Conservation (phyloP, 2,888 invertebrate genomes). For the Synanthedon tipuliformis region DNA sequence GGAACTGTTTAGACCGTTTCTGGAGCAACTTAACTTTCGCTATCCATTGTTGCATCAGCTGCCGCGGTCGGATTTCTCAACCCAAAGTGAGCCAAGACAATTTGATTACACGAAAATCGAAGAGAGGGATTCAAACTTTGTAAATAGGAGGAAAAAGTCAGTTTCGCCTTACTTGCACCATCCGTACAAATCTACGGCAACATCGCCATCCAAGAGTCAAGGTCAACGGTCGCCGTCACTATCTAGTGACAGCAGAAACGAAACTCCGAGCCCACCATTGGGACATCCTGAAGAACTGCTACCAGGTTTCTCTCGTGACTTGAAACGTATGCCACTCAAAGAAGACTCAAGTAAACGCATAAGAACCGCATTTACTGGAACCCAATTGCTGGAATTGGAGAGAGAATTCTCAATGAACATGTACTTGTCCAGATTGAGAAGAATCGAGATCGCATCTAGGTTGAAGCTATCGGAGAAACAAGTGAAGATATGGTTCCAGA, state of each 20-base stretch:
- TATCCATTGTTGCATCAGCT: slow-evolving; percentile 53
- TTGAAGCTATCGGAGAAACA: slow-evolving; percentile 92
- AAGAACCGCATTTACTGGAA: slow-evolving; percentile 93
- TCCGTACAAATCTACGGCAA: slow-evolving; percentile 45
- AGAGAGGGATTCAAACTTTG: slow-evolving; percentile 44
- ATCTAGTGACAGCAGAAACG: slow-evolving; percentile 64
- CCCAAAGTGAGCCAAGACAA: slow-evolving; percentile 28
- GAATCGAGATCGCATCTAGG: slow-evolving; percentile 93
- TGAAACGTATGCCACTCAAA: slow-evolving; percentile 59
- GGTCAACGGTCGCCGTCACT: slow-evolving; percentile 51
- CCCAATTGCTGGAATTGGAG: slow-evolving; percentile 87
- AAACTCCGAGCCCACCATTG: slow-evolving; percentile 67
- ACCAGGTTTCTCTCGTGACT: slow-evolving; percentile 52
- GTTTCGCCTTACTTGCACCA: slow-evolving; percentile 55
- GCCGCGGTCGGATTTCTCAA: slow-evolving; percentile 41
- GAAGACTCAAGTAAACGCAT: slow-evolving; percentile 86
- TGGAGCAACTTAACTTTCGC: slow-evolving; percentile 56
- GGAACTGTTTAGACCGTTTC: slow-evolving; percentile 60
- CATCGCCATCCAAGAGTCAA: slow-evolving; percentile 52
- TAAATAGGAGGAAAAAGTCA: slow-evolving; percentile 48
- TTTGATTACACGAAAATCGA: slow-evolving; percentile 46
- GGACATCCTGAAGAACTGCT: slow-evolving; percentile 56
- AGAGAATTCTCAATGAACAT: slow-evolving; percentile 90
- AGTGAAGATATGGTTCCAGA: slow-evolving; percentile 96
- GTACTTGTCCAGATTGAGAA: slow-evolving; percentile 87